Conservation (phyloP, 2,797 vertebrate genomes). For the Paguma larvata region DNA sequence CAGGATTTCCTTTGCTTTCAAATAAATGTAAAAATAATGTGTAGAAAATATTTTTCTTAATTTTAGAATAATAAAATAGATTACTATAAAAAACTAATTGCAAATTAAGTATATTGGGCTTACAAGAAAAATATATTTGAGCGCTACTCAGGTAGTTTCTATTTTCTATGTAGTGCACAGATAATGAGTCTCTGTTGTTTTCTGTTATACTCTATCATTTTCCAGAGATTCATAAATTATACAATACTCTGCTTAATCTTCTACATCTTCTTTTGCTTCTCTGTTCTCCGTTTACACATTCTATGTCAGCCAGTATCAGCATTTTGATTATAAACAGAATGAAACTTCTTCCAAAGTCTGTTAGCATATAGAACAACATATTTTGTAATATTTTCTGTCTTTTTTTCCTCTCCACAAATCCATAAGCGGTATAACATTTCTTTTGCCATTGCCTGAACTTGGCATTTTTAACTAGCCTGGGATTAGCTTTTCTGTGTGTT, state of each 20-base stretch:
- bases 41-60: background rate
- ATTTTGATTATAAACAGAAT: slow-evolving; percentile 78
- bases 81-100: background rate
- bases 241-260: slow-evolving; percentile 66
- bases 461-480: slow-evolving; percentile 86
- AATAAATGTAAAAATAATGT: background rate
- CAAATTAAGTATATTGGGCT: slow-evolving; percentile 29
- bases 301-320: slow-evolving; percentile 73
- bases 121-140: slow-evolving; percentile 51
- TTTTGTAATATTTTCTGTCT: slow-evolving; percentile 77
- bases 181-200: slow-evolving; percentile 65
- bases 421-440: slow-evolving; percentile 77
- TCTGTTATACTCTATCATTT: slow-evolving; percentile 70
- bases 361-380: slow-evolving; percentile 62
- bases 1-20: background rate
- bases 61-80: slow-evolving; percentile 19
- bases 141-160: background rate
- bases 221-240: slow-evolving; percentile 67
- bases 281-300: slow-evolving; percentile 69
- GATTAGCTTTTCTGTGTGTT: slow-evolving; percentile 88
- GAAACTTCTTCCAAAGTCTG: slow-evolving; percentile 62
- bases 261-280: slow-evolving; percentile 66
- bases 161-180: slow-evolving; percentile 41
- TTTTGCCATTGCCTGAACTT: slow-evolving; percentile 76
- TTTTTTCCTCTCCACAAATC: slow-evolving; percentile 65